Conservation (phyloP, 2,113 vertebrate species). For the Menura novaehollandiae region DNA sequence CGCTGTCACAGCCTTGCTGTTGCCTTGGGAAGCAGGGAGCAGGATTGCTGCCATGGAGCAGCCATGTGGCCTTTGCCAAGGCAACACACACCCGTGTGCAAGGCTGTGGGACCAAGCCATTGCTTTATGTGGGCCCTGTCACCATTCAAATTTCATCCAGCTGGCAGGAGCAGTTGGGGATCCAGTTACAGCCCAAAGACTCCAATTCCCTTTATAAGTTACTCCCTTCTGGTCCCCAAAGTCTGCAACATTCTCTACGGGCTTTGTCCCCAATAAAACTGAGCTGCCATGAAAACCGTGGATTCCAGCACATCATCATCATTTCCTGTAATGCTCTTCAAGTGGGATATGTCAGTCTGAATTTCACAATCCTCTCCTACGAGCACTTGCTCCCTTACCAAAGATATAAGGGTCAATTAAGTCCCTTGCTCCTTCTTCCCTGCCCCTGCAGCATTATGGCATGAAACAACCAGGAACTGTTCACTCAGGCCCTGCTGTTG, state of each 20-base stretch:
- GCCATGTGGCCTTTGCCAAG: neutral
- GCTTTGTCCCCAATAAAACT: neutral
- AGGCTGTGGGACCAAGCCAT: neutral
- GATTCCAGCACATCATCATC: neutral
- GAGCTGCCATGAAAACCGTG: neutral
- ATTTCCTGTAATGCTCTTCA: neutral
- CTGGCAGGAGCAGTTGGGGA: neutral
- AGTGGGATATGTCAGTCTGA: neutral
- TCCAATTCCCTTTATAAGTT: neutral
- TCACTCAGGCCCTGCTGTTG: neutral
- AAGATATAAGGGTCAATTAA: neutral
- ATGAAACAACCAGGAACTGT: rapidly evolving
- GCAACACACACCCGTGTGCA: rapidly evolving
- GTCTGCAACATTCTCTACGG: neutral
- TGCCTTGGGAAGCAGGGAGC: neutral
- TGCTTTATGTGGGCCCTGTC: neutral
- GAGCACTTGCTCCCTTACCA: neutral
- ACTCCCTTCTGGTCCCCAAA: neutral
- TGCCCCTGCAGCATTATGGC: rapidly evolving
- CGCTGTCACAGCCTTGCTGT: rapidly evolving
- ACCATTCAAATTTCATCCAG: neutral
- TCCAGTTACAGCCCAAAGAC: neutral
- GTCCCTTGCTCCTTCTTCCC: neutral
- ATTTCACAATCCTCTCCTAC: neutral
- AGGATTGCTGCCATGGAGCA: neutral